These are phyloP conservation scores for Habroteleia sp. DNA, from an alignment of 2,888 invertebrate species.

Conservation along the genomic window DNA sequence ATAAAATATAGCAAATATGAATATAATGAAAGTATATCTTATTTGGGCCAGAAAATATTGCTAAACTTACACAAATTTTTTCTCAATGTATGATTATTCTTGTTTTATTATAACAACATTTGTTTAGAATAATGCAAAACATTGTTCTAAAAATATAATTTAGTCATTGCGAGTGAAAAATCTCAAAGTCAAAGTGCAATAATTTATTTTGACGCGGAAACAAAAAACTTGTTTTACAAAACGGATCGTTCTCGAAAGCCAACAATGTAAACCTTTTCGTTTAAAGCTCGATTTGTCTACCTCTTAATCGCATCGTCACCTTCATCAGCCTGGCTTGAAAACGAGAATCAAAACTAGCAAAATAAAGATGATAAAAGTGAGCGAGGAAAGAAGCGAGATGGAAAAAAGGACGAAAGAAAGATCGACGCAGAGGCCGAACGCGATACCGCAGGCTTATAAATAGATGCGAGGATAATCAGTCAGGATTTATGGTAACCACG, in stretches of 20 bases:
- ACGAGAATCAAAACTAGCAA: constrained; percentile 41
- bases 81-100: no score
- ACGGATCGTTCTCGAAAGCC: neutral
- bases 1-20: no score
- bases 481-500: constrained; percentile 81
- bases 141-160: no score
- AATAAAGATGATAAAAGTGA: constrained; percentile 50
- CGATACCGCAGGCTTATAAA: constrained; percentile 75
- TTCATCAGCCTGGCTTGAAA: constrained; percentile 30
- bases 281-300: constrained; percentile 45
- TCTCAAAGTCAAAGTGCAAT: no score
- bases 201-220: neutral
- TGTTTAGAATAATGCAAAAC: no score
- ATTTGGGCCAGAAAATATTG: no score
- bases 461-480: constrained; percentile 81
- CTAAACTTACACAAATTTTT: no score
- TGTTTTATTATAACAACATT: no score
- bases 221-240: neutral
- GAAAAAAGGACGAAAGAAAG: constrained; percentile 23
- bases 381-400: constrained; percentile 49
- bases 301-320: constrained; percentile 53
- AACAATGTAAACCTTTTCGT: constrained; percentile 15
- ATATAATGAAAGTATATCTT: no score
- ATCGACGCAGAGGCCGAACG: constrained; percentile 64
- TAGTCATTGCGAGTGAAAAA: no score